A percentile compares a stretch with the other conserved stretches of the same genome.
Evolutionary conservation across 35 echinoderm and acorn worm species (phyloP).

Genomic region (Apostichopus parvimensis): DNA sequence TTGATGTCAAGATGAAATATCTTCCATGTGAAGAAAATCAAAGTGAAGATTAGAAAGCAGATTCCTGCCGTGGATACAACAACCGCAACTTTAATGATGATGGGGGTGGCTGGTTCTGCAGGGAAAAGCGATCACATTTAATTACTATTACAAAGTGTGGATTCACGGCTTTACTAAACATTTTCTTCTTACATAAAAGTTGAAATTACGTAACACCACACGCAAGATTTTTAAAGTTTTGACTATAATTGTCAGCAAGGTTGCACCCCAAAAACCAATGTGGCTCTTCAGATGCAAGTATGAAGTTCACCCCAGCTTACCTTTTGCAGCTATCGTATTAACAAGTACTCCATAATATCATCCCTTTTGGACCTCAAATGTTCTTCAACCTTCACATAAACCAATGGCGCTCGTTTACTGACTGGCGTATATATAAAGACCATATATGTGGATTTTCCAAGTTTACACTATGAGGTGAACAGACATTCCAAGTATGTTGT

Average conservation of each 20-base stretch:
- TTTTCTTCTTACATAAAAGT: neutral
- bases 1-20: conserved; percentile 34
- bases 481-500: too few species aligned
- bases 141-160: neutral
- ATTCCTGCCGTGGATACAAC: neutral
- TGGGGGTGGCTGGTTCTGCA: neutral
- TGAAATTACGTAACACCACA: neutral
- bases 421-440: too few species aligned
- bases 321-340: neutral
- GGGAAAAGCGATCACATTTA: neutral
- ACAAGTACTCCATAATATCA: too few species aligned
- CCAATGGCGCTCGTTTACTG: too few species aligned
- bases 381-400: too few species aligned
- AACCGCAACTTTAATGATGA: neutral
- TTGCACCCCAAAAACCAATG: neutral
- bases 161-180: too few species aligned
- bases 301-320: neutral
- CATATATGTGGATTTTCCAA: too few species aligned
- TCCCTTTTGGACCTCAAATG: too few species aligned
- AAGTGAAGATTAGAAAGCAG: neutral
- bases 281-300: too few species aligned
- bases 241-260: neutral
- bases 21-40: neutral
- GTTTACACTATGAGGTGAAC: too few species aligned
- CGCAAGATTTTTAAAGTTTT: neutral